These are phyloP conservation scores for Pteruthius melanotis DNA, from an alignment of 2,113 vertebrate genomes.

Conservation along the genomic window DNA sequence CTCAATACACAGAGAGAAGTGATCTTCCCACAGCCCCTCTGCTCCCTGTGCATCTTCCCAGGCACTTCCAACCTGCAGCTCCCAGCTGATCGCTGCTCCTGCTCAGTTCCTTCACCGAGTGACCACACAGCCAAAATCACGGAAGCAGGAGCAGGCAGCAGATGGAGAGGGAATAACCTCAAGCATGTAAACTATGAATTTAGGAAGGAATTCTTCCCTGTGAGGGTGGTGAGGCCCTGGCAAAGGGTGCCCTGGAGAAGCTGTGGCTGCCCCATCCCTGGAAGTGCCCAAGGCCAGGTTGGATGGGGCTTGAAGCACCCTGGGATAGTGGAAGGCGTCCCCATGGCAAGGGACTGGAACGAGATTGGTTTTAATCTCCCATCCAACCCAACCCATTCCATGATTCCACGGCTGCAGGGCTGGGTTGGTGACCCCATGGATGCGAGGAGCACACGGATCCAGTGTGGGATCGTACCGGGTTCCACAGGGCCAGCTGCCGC, in stretches of 20 bases:
- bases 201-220: not conserved
- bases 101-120: not conserved
- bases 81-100: not conserved
- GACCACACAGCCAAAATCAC: not conserved
- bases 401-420: not conserved
- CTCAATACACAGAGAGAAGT: rapidly evolving
- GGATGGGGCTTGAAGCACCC: rapidly evolving
- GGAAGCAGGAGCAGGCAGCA: not conserved
- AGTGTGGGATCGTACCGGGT: slow-evolving; percentile 58
- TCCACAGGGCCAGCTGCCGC: slow-evolving; percentile 93
- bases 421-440: rapidly evolving
- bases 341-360: rapidly evolving
- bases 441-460: not conserved
- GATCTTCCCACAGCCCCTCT: not conserved
- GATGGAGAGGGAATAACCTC: not conserved
- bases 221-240: not conserved
- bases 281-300: not conserved
- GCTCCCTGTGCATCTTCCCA: not conserved
- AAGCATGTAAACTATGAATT: not conserved
- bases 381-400: not conserved
- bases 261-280: not conserved
- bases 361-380: not conserved
- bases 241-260: not conserved
- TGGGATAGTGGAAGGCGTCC: not conserved
- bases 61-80: not conserved